Evolutionary conservation across 2,888 invertebrate genomes (phyloP), one percentile per base, ranked within the genome.

Genomic region (Tetragonisca angustula): DNA sequence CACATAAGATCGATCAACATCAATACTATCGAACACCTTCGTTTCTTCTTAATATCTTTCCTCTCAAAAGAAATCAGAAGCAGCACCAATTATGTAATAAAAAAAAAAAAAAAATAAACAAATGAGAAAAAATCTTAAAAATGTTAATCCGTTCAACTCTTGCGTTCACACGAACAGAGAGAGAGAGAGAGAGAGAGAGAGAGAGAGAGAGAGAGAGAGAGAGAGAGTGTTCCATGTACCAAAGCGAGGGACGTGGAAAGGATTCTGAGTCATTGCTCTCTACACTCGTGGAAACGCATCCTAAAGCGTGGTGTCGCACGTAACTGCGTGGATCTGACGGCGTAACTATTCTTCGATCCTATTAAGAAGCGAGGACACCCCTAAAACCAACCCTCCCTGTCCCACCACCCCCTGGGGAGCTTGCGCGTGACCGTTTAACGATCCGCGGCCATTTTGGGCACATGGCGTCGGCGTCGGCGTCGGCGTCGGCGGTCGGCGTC

Each of bases 361-460:
- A 87, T 87, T 90, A 87, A 86, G 84, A 75, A 87, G 81, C 76
- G 52, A 73, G 77, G 75, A 82, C 84, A 75, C 79, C 84, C 88
- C 85, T 73, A 83, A 85, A 90, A 89, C 83, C 87, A 87, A 88
- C 87, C 87, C 87, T 84, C 84, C 76, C 75, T 36, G 76, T 68
- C 62, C 79, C 74, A 78, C 82, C 77, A 81, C 70, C 79, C 85
- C 75, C 70, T 32, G 74, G 81, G 82, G 90, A 87, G 91, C 76
- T 89, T 93, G 93, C 93, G 93, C 93, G 90, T 89, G 90, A 89
- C 87, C 89, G 86, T 89, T 92, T 91, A 92, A 92, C 92, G 92
- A 92, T 91, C 90, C 89, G 89, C 90, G 87, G 90, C 90, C 91
- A 91, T 92, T 91, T 92, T 92, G 91, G 89, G 82, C 84, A 88